phyloP scores from a whole-genome alignment of 2,113 vertebrate genomes.

The Arvicanthis niloticus region DNA sequence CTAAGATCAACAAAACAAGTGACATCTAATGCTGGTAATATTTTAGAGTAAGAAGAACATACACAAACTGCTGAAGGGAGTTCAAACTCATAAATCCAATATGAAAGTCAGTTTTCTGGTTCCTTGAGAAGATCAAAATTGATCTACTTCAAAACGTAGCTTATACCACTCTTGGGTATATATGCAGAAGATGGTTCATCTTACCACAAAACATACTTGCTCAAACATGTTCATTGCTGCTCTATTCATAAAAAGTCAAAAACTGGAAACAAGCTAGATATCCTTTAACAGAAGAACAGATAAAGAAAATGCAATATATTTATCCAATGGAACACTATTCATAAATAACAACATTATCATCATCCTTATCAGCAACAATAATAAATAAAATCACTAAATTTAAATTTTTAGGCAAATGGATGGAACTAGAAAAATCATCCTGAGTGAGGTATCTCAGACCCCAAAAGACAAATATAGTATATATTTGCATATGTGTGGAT shows the following conservation, averaged over 20 bases:
- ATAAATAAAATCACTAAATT: not conserved
- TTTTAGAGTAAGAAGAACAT: not conserved
- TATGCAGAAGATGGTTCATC: not conserved
- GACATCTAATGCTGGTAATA: not conserved
- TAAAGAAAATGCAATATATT: not conserved
- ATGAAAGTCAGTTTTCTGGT: too few species aligned
- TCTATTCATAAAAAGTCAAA: not conserved
- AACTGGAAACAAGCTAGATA: not conserved
- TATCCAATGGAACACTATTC: not conserved
- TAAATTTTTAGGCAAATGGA: not conserved
- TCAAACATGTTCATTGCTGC: not conserved
- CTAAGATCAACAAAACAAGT: not conserved
- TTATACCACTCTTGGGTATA: not conserved
- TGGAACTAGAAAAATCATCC: not conserved
- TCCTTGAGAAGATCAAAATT: not conserved
- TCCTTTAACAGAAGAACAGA: not conserved
- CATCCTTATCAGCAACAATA: too few species aligned
- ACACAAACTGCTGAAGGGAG: not conserved
- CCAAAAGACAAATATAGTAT: not conserved
- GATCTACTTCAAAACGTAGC: not conserved
- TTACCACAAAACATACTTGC: not conserved
- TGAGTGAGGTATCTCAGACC: not conserved
- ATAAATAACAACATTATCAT: not conserved
- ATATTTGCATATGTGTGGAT: not conserved
- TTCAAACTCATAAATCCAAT: not conserved